Conservation (phyloP, 2,113 vertebrate genomes). For the Pterocles orientalis region DNA sequence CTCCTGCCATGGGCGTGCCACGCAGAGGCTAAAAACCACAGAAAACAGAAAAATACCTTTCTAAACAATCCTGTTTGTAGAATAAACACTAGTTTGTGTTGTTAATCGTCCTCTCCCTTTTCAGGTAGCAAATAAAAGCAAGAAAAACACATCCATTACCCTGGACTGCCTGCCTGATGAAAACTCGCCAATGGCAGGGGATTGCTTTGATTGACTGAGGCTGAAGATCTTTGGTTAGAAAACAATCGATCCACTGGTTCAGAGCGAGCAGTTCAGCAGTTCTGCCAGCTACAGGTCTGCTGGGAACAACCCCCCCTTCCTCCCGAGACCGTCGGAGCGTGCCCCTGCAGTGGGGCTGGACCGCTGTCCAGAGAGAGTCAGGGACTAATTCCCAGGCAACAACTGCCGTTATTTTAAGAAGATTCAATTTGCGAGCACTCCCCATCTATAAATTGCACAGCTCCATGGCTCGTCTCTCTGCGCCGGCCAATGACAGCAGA, state of each 20-base stretch:
- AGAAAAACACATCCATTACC: constrained; percentile 20
- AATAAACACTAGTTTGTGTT: background rate
- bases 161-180: constrained; percentile 31
- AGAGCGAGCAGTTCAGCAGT: background rate
- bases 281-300: background rate
- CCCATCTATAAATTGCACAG: constrained; percentile 1
- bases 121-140: constrained; percentile 24
- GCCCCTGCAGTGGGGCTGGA: background rate
- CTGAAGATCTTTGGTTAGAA: background rate
- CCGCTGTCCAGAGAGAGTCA: background rate
- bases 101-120: background rate
- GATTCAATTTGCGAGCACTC: background rate
- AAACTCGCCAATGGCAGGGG: constrained; percentile 41
- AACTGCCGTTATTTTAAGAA: background rate
- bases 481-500: background rate
- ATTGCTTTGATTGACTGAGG: constrained; percentile 9
- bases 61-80: background rate
- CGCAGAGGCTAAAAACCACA: background rate
- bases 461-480: background rate
- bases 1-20: background rate
- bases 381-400: constrained; percentile 9
- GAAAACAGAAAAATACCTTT: background rate
- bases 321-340: background rate
- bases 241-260: constrained; percentile 4
- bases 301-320: background rate